Conservation (phyloP, 2,888 invertebrate species). For the Litoditis marina region DNA sequence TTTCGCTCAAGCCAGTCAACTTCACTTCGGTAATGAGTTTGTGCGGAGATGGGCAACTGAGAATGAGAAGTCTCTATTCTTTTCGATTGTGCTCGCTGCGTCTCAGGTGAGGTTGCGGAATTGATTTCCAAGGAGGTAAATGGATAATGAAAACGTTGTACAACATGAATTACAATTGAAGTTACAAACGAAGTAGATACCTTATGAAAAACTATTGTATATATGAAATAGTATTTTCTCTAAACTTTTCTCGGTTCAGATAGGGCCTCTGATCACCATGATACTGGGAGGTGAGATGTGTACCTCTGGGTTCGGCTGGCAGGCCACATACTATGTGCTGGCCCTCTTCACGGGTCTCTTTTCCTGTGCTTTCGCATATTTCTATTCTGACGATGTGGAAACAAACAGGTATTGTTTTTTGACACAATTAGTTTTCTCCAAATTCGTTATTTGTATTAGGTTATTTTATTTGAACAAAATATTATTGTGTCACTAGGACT, state of each 20-base stretch:
- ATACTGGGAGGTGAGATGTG: constrained; percentile 40
- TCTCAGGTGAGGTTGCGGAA: constrained; percentile 21
- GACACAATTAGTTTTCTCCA: too few relatives aligned
- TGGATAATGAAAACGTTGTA: too few relatives aligned
- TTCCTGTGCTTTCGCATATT: constrained; percentile 22
- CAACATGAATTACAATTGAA: too few relatives aligned
- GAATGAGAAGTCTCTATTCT: constrained; percentile 34
- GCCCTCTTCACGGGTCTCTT: constrained; percentile 24
- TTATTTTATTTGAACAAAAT: too few relatives aligned
- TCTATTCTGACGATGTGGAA: constrained; percentile 31
- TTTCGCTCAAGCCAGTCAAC: constrained; percentile 34
- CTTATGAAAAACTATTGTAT: background rate
- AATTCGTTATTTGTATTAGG: too few relatives aligned
- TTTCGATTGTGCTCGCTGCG: constrained; percentile 32
- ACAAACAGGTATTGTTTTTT: constrained; percentile 29
- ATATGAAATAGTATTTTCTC: background rate
- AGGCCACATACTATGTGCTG: constrained; percentile 15
- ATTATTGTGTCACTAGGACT: too few relatives aligned
- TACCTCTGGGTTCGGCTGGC: constrained; percentile 25
- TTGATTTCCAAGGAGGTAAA: background rate
- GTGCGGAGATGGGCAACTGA: constrained; percentile 32
- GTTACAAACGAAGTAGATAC: too few relatives aligned
- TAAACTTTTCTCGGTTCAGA: too few relatives aligned
- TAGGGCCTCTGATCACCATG: constrained; percentile 39
- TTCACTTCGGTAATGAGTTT: constrained; percentile 35